A percentile compares a stretch with the other conserved stretches of the same genome.
Conservation (phyloP, 1,140 invertebrate genomes). For the Drosophila equinoxialis region DNA sequence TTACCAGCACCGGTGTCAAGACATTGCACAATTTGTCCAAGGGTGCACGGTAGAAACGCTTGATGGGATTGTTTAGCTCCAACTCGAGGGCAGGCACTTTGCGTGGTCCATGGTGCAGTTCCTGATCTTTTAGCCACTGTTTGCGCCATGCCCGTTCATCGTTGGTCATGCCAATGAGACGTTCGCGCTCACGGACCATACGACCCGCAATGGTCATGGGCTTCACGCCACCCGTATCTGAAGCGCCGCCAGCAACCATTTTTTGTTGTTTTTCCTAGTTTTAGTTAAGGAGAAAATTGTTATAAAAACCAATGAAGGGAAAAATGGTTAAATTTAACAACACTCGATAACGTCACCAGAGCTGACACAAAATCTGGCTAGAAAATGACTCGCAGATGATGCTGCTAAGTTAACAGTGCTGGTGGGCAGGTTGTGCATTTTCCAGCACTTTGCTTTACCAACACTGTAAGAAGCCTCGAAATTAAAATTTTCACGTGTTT, state of each 20-base stretch:
- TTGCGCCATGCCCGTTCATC: conserved; percentile 92
- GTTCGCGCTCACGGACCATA: conserved; percentile 88
- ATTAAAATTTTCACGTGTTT: background rate
- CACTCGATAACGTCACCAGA: background rate
- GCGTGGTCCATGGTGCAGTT: conserved; percentile 89
- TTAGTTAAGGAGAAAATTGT: conserved; percentile 20
- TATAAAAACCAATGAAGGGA: conserved; percentile 18
- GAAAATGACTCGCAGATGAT: no score
- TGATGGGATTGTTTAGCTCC: conserved; percentile 90
- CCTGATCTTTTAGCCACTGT: conserved; percentile 92
- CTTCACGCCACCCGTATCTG: conserved; percentile 86
- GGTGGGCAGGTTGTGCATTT: no score
- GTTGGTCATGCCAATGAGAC: conserved; percentile 91
- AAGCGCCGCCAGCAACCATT: conserved; percentile 76
- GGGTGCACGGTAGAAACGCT: conserved; percentile 89
- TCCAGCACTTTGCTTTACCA: no score
- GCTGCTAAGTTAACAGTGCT: no score
- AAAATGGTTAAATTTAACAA: conserved; percentile 25
- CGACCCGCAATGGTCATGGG: conserved; percentile 90
- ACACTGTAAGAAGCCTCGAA: background rate
- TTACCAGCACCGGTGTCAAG: conserved; percentile 87
- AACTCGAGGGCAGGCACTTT: conserved; percentile 87
- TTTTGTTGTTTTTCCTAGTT: conserved; percentile 28
- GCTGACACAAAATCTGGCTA: background rate
- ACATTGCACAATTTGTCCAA: conserved; percentile 86